phyloP scores from a whole-genome alignment of 2,797 vertebrate genomes.

The Eupleurogrammus muticus region DNA sequence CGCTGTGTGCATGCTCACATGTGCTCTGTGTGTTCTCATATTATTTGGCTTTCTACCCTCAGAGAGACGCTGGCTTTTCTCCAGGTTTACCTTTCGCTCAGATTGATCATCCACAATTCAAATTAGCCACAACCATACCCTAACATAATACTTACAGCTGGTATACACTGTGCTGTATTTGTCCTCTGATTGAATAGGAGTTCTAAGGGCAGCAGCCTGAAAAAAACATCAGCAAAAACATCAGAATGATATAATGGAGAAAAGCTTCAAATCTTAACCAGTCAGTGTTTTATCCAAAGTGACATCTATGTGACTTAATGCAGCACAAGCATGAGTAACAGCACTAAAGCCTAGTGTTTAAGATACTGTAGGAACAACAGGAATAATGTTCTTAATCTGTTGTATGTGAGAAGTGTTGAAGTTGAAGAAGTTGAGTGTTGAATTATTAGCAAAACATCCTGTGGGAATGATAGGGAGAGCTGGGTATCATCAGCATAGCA shows the following conservation, averaged over 20 bases:
- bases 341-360: too few species aligned
- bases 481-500: too few species aligned
- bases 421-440: too few species aligned
- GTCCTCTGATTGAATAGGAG: not conserved
- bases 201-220: not conserved
- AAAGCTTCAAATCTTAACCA: not conserved
- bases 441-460: too few species aligned
- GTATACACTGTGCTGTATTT: not conserved
- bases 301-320: too few species aligned
- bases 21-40: constrained; percentile 6
- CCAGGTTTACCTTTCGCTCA: not conserved
- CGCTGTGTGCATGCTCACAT: not conserved
- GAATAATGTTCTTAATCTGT: too few species aligned
- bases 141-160: not conserved
- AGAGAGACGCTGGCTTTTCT: not conserved
- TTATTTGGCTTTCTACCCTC: constrained; percentile 17
- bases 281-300: too few species aligned
- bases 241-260: not conserved
- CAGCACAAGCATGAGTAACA: too few species aligned
- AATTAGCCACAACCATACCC: not conserved
- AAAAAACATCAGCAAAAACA: not conserved
- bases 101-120: not conserved
- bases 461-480: too few species aligned
- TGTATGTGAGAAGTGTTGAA: too few species aligned
- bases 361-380: too few species aligned